Base-by-base conservation (phyloP, 1,140 invertebrate genomes). In the Psix sp. region DNA sequence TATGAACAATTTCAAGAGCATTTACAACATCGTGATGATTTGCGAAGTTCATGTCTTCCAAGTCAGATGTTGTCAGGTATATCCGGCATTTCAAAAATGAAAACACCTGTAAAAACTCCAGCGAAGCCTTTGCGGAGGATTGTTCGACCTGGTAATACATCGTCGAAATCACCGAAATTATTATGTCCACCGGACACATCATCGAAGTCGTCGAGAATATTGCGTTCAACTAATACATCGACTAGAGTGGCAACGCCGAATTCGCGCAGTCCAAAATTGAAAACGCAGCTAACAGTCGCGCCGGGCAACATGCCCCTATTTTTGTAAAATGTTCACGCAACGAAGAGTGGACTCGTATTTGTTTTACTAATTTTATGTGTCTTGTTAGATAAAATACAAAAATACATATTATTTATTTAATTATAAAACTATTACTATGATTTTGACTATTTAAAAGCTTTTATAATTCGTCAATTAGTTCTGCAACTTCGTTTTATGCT, bases 1-100 rank as follows among this genome's bases (percentile, higher is more conserved):
- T 87, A 87, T 11, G 82, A 68, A 45, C 70, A 85, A 46, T 87
- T 87, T 52, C 82, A 86, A 62, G 80, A 85, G n/a, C 82, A 86
- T 31, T 63, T 87, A 17, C 78, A 78, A 2, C 35, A 77, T 1
- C 78, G 76, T 3, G 76, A 80, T 10, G 85, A 87, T 49, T 29
- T 86, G 3, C 66, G 85, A 3, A 87, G 86, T 40, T 86, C 86
- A 0, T 68, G 84, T 33, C 26, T 87, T 10, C 77, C 82, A 0
- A 76, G 79, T 1, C 57, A 82, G 5, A 4, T 74, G 5, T 5
- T 80, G 10, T 49, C 45, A 14, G 80, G 42, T 16, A n/a, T 60
- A n/a, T 81, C 16, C 9, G 36, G 57, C 5, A 49, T 33, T 7
- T 11, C 18, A 4, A 78, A 57, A 20, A 76, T 78, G 71, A 82